Percentiles rank a stretch among this genome's conserved stretches.
phyloP scores from a whole-genome alignment of 1,140 invertebrate species.

The Drosophila kurseongensis region DNA sequence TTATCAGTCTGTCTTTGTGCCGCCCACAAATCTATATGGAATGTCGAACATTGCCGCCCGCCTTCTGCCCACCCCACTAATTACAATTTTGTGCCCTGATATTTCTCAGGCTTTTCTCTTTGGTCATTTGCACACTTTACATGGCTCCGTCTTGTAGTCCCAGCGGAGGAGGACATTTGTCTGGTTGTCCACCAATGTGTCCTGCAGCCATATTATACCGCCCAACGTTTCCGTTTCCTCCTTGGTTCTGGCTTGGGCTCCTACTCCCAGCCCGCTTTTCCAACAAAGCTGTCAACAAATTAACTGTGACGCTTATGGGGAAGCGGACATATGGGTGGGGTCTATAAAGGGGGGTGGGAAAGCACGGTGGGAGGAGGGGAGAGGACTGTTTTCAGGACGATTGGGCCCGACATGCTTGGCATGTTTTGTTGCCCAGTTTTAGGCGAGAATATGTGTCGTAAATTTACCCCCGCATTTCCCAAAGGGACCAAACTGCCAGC shows the following conservation, averaged over 20 bases:
- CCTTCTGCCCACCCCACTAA: constrained; percentile 25
- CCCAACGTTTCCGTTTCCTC: constrained; percentile 21
- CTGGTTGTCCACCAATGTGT: constrained; percentile 45
- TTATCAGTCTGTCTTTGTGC: not conserved
- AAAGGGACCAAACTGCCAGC: constrained; percentile 54
- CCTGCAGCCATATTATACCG: constrained; percentile 32
- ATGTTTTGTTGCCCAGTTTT: constrained; percentile 69
- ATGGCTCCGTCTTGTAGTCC: constrained; percentile 56
- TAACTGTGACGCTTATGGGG: constrained; percentile 71
- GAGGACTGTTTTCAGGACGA: constrained; percentile 22
- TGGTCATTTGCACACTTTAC: constrained; percentile 63
- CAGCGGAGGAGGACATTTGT: constrained; percentile 49
- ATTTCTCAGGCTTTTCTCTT: constrained; percentile 40
- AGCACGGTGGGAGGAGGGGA: constrained; percentile 10
- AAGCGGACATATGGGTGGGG: constrained; percentile 5
- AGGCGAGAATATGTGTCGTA: constrained; percentile 67
- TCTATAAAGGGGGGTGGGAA: not conserved
- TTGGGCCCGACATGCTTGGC: constrained; percentile 60
- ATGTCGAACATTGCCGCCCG: constrained; percentile 1
- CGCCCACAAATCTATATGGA: constrained; percentile 19
- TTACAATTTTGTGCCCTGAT: constrained; percentile 48
- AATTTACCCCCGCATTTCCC: constrained; percentile 59
- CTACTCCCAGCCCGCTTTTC: not conserved
- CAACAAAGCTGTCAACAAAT: constrained; percentile 77
- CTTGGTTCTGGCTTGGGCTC: not conserved